Evolutionary conservation across 2,888 invertebrate species (phyloP), one percentile per base, ranked within the genome.

Genomic region (Epinotia demarniana): DNA sequence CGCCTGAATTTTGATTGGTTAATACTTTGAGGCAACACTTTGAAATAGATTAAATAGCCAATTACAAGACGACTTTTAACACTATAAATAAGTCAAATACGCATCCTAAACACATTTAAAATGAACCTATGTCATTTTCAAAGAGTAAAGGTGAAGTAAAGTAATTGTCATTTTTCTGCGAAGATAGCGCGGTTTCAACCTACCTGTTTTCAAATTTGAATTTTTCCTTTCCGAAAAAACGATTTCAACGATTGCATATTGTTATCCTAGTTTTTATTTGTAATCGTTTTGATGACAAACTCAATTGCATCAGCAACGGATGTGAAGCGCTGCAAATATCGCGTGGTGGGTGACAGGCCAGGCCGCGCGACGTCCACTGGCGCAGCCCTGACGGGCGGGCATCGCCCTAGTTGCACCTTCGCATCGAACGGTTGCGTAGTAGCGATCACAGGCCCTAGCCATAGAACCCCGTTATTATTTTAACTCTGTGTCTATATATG

Each of bases 351-450:
- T 72, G 75, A 79, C 83, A 86, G 84, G 83, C 78, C 79, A 83
- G 81, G 85, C 82, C 82, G 84, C 86, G 86, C 85, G 90, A 87
- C 92, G 91, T 91, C 92, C 91, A 89, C 86, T 90, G 90, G 92
- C 94, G 91, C 93, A 92, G 92, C 93, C 92, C 94, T 93, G 91
- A 89, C 90, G 89, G 92, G 89, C 90, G 89, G 92, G 89, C 91
- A 90, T 90, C 92, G 92, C 88, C 89, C 91, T 89, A 90, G 90
- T 91, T 92, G 94, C 92, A 91, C 90, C 92, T 89, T 90, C 93
- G 93, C 92, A 93, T 92, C 92, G 91, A 91, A 89, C 90, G 89
- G 90, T 92, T 91, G 90, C 92, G 92, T 92, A 92, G 91, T 90
- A 87, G 85, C 86, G 87, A 83, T 84, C 83, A 81, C 84, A 85